Base-by-base conservation (phyloP, 1,140 invertebrate genomes). In the Leptinotarsa lineolata region DNA sequence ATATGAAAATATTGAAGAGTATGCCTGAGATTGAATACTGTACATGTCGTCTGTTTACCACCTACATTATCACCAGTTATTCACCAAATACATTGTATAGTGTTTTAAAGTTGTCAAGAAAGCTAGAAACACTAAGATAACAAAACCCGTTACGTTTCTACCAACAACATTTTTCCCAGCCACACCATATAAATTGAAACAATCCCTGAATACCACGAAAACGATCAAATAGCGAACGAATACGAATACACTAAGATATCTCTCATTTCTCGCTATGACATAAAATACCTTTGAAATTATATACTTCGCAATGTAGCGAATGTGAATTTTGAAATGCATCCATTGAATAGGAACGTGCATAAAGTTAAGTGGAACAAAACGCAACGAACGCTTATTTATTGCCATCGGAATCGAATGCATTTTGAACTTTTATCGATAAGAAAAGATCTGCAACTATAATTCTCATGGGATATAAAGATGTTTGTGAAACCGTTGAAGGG, bases 351-450 rank as follows among this genome's bases (percentile, higher is more conserved):
- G 60, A 63, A 63, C 60, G 60, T 63, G 60, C 18, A 63, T 63
- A 63, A 63, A 63, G 60, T 63, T 63, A 63, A 63, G 60, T 63
- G 60, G 60, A 63, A 63, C 60, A 63, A 63, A 63, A 63, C 60
- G 60, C 60, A 63, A 24, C 16, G 18, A 63, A 15, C 12, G 60
- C 22, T 63, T 63, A 21, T 21, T 63, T 63, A 21, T 21, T 63
- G 60, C 15, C n/a, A 24, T 16, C 22, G 20, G 60, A 24, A 63
- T 21, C 22, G 18, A 24, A 63, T 21, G 18, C 1, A 6, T 21
- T 63, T 63, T 63, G 60, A 63, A 63, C 16, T 63, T 63, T 63
- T 63, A 63, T 63, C 60, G 60, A 63, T 16, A 20, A 15, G 60
- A 63, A 20, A 3, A 24, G 13, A 63, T 63, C 60, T 63, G 20